Base-by-base conservation (phyloP, 2,113 vertebrate genomes). In the Anhinga rufa region DNA sequence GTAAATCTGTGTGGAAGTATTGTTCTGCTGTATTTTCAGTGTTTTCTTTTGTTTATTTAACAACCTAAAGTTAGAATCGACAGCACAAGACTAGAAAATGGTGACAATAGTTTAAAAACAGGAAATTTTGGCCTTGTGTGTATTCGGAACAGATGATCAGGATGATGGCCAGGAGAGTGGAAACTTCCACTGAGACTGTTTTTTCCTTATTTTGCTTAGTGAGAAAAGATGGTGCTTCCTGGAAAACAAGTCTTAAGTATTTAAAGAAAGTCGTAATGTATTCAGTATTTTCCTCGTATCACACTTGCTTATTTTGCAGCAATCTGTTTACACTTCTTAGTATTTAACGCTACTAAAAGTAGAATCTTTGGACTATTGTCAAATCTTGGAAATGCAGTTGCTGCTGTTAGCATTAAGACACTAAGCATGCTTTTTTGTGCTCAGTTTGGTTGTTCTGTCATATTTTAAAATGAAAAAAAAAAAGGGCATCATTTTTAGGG, bases 31-130 rank as follows among this genome's bases (percentile, higher is more conserved):
- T 96, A 97, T 98, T 97, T 96, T 96, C 95, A 86, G 76, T 95
- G 77, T 97, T 96, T 88, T 95, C 97, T 96, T 93, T 95, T 98
- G 98, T 98, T 98, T 98, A 97, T 97, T 93, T 98, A 97, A 96
- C 97, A 93, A 97, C 98, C 99, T 99, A 99, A 99, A 99, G 98
- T 99, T 99, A 99, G 99, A 98, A 96, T 97, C 87, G 85, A 97
- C 97, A 97, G 97, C 97, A 97, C 96, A 96, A 94, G 98, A 98
- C 97, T 96, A 97, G 98, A 98, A 98, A 98, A 98, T 96, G 98
- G 98, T 99, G 99, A 99, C 99, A 99, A 98, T 99, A 95, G 98
- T 98, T 98, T 97, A 98, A 99, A 99, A 99, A 99, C 99, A 99
- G 99, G 99, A 99, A 99, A 99, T 99, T 99, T 99, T 98, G 98